Conservation (phyloP, 92 coral and sea anemone species). For the Heliopora coerulea region DNA sequence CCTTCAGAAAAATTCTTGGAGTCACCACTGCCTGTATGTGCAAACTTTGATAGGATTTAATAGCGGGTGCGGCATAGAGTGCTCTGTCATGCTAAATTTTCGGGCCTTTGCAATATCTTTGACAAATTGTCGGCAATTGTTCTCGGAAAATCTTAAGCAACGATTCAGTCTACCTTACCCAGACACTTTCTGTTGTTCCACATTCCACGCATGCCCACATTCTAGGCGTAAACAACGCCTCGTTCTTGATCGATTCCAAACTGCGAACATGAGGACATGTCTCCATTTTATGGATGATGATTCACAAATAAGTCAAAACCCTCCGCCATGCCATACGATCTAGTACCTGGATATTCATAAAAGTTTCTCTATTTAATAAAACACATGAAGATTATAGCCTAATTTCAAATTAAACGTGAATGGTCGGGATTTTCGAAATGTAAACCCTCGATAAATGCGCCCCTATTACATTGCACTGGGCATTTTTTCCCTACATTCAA, state of each 20-base stretch:
- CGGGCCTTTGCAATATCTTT: no score
- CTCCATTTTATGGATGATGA: no score
- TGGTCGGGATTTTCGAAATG: background rate
- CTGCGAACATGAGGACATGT: conserved; percentile 37
- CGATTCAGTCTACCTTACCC: conserved; percentile 19
- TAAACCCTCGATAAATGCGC: background rate
- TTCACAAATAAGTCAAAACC: no score
- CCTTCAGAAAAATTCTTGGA: no score
- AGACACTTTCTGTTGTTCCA: conserved; percentile 34
- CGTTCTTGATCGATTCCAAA: conserved; percentile 35
- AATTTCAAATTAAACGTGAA: background rate
- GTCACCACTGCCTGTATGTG: no score
- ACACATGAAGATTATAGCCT: no score
- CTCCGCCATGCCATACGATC: background rate
- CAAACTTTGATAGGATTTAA: no score
- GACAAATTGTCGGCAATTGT: no score
- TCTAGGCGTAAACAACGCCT: conserved; percentile 19
- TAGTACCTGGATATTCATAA: background rate
- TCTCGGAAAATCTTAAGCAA: no score
- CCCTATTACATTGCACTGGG: background rate
- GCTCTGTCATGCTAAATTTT: no score
- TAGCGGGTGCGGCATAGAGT: no score
- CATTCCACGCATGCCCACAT: conserved; percentile 34
- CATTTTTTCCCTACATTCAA: no score
- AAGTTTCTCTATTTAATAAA: background rate